Evolutionary conservation across 2,113 vertebrate genomes (phyloP), one percentile per base, ranked within the genome.

Genomic region (Phyllostomus discolor): DNA sequence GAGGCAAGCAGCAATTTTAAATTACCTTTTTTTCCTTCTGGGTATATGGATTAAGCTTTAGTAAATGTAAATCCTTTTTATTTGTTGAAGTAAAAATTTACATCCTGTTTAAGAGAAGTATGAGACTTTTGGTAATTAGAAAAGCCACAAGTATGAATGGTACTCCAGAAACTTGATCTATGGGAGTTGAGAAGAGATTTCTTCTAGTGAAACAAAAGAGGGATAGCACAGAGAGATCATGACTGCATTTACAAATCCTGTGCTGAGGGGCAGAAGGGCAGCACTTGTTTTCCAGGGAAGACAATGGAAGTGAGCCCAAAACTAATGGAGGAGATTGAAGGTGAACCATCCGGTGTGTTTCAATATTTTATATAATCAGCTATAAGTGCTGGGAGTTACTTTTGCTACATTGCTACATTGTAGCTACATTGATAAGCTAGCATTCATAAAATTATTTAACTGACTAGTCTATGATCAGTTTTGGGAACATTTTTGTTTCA

Each of bases 1-100:
- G 81, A 91, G n/a, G 41, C 52, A 66, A 83, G 43, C 3, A 69
- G 20, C 38, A 75, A 92, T 41, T 92, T 86, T 73, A 90, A 95
- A 85, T 88, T 66, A 87, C 2, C 48, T 43, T 43, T 43, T 43
- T 64, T 15, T 64, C 24, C 17, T 86, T 88, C 19, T 90, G 82
- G 67, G n/a, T 75, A 50, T 83, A 41, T 82, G 35, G 90, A 92
- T 94, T 78, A 88, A 94, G 62, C 41, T 67, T 95, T 88, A 86
- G n/a, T 82, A 96, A 96, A 92, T 48, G 33, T 70, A 66, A 91
- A 86, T 28, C 3, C 22, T 66, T 96, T 89, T 96, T 70, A 97
- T 87, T 96, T 69, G 86, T 72, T 87, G 50, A 67, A 69, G 66
- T 96, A 69, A 95, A 92, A 80, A 82, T 90, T 72, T 92, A 79